Evolutionary conservation across 2,888 invertebrate species (phyloP).

Genomic region (Cephus runcator): DNA sequence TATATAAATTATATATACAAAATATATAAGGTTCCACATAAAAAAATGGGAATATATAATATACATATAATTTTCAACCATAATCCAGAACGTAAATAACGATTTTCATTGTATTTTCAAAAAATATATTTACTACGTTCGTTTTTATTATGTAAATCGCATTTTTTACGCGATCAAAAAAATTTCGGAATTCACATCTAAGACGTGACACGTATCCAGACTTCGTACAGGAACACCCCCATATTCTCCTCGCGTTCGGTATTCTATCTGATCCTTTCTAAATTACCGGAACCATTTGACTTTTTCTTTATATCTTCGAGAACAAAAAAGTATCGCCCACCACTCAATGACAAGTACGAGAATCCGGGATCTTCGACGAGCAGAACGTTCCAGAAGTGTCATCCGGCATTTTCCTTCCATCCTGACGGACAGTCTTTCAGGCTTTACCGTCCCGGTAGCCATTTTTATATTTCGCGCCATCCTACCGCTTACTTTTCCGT

Average conservation of each 20-base stretch:
- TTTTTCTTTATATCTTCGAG: background rate
- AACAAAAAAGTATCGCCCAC: background rate
- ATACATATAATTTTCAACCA: no score
- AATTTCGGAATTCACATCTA: background rate
- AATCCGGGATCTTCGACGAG: background rate
- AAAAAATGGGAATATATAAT: no score
- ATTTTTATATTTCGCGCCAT: background rate
- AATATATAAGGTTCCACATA: no score
- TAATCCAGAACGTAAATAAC: no score
- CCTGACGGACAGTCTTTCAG: background rate
- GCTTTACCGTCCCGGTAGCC: background rate
- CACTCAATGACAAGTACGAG: background rate
- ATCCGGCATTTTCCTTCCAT: background rate
- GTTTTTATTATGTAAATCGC: background rate
- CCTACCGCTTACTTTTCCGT: background rate
- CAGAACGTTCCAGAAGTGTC: background rate
- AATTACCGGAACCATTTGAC: background rate
- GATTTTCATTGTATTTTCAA: no score
- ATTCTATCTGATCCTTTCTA: background rate
- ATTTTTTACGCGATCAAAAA: background rate
- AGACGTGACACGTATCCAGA: background rate
- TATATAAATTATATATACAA: no score
- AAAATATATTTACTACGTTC: slow-evolving; percentile 5
- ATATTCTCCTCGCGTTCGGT: background rate
- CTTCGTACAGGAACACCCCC: no score